Evolutionary conservation across 1,140 invertebrate species (phyloP).

Genomic region (Diabrotica undecimpunctata): DNA sequence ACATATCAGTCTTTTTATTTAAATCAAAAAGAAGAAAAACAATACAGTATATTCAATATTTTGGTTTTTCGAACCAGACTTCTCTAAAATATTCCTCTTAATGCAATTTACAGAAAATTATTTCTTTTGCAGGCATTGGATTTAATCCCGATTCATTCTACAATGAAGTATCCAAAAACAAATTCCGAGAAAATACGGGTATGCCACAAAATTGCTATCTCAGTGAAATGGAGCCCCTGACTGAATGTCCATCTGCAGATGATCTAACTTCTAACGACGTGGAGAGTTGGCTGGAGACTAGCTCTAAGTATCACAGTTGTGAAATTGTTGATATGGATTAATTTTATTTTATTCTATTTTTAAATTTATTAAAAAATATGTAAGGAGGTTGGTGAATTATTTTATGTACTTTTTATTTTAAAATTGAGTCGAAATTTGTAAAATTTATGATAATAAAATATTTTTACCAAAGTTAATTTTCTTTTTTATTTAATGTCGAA

Average conservation of each 20-base stretch:
- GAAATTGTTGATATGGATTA: slow-evolving; percentile 64
- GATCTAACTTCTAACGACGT: slow-evolving; percentile 60
- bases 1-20: too few relatives aligned
- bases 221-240: slow-evolving; percentile 57
- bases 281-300: slow-evolving; percentile 68
- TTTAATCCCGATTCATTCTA: slow-evolving; percentile 10
- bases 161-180: slow-evolving; percentile 26
- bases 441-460: too few relatives aligned
- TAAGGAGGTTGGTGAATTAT: background rate
- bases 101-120: too few relatives aligned
- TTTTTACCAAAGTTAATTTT: too few relatives aligned
- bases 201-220: slow-evolving; percentile 37
- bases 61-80: too few relatives aligned
- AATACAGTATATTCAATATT: too few relatives aligned
- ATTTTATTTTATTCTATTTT: slow-evolving; percentile 10
- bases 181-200: slow-evolving; percentile 46
- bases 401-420: slow-evolving; percentile 4
- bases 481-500: too few relatives aligned
- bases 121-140: slow-evolving; percentile 26
- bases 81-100: too few relatives aligned
- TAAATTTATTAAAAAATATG: background rate
- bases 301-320: slow-evolving; percentile 70
- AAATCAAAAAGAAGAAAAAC: too few relatives aligned
- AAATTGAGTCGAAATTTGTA: background rate
- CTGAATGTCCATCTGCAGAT: slow-evolving; percentile 60